Percentiles rank a stretch among this genome's conserved stretches.
These are phyloP conservation scores for Ia io DNA, from an alignment of 2,113 vertebrate species.

Conservation along the genomic window DNA sequence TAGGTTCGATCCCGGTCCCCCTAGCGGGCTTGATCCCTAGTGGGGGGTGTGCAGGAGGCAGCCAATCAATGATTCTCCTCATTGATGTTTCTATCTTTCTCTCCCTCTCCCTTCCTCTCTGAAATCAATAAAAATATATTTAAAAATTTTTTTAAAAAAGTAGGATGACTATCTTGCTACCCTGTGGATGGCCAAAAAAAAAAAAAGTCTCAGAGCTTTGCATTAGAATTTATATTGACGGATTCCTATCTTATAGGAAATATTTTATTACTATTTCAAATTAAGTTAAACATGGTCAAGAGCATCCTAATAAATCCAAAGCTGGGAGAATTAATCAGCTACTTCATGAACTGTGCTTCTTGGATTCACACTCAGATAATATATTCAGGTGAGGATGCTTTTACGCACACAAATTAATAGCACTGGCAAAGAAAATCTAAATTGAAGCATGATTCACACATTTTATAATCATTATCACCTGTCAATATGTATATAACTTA, in stretches of 20 bases:
- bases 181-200: background rate
- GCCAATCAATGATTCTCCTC: no score
- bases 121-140: no score
- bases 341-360: background rate
- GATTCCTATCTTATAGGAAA: background rate
- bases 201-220: background rate
- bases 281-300: background rate
- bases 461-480: conserved; percentile 42
- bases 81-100: no score
- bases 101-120: no score
- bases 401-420: conserved; percentile 48
- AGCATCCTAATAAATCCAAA: background rate
- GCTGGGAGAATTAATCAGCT: background rate
- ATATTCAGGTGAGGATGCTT: conserved; percentile 1
- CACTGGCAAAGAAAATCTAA: conserved; percentile 40
- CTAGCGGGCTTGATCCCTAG: no score
- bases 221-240: background rate
- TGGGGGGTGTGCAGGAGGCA: no score
- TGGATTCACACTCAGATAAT: conserved; percentile 27
- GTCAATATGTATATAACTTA: background rate
- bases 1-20: no score
- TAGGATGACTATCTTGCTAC: background rate
- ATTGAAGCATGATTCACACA: conserved; percentile 20
- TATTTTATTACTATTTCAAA: background rate
- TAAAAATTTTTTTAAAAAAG: no score